A percentile compares a stretch with the other conserved stretches of the same genome.
These are phyloP conservation scores for Macaria notata DNA, from an alignment of 2,888 invertebrate species.

Conservation along the genomic window DNA sequence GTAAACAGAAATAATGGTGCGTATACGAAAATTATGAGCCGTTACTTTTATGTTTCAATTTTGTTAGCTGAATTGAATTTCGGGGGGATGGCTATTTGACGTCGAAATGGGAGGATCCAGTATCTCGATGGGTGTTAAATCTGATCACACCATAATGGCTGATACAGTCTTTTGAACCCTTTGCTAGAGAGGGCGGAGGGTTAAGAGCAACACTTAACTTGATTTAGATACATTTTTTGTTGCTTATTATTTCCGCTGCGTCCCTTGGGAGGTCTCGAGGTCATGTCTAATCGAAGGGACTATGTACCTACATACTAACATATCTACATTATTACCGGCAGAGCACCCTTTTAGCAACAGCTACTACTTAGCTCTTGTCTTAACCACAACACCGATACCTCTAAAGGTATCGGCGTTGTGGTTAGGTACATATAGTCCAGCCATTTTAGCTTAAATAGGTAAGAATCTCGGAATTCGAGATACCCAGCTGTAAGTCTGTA, in stretches of 20 bases:
- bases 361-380: too few relatives aligned
- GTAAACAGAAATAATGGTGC: constrained; percentile 31
- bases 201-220: constrained; percentile 10
- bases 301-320: too few relatives aligned
- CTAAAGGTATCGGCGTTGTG: too few relatives aligned
- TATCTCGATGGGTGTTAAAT: constrained; percentile 26
- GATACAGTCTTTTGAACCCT: constrained; percentile 18
- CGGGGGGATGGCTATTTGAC: constrained; percentile 27
- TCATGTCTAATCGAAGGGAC: too few relatives aligned
- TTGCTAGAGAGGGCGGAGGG: constrained; percentile 6
- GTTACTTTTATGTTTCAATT: constrained; percentile 40
- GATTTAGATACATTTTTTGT: constrained; percentile 17
- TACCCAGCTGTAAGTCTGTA: too few relatives aligned
- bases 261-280: constrained; percentile 1
- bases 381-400: too few relatives aligned
- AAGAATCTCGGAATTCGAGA: too few relatives aligned
- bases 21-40: constrained; percentile 32
- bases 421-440: too few relatives aligned
- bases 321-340: too few relatives aligned
- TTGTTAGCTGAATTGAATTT: constrained; percentile 34
- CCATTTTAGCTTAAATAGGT: too few relatives aligned
- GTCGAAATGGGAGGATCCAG: constrained; percentile 16
- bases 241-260: constrained; percentile 19
- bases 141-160: constrained; percentile 30
- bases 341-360: too few relatives aligned